These are phyloP conservation scores for Alethe diademata DNA, from an alignment of 2,113 vertebrate genomes.

Conservation along the genomic window DNA sequence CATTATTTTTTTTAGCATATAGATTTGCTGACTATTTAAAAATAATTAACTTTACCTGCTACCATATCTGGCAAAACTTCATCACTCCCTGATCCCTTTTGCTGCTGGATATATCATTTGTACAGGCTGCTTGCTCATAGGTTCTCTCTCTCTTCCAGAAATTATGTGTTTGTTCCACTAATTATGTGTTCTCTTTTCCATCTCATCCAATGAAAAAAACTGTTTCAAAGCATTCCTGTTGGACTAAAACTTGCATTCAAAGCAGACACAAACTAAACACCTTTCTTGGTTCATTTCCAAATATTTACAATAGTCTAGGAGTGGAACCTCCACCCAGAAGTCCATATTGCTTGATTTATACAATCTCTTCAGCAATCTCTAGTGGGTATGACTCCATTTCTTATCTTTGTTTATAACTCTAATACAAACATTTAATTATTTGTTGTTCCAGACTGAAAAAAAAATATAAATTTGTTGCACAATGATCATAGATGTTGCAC, in stretches of 20 bases:
- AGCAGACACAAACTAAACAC: conserved; percentile 26
- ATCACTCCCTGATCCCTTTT: neutral
- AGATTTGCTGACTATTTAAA: neutral
- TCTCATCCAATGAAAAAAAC: neutral
- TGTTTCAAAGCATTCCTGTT: neutral
- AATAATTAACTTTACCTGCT: neutral
- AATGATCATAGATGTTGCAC: neutral
- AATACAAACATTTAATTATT: neutral
- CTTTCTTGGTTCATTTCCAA: conserved; percentile 1
- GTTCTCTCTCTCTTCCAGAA: neutral
- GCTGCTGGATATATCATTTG: neutral
- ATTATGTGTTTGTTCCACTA: neutral
- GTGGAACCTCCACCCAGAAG: neutral
- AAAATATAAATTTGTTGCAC: neutral
- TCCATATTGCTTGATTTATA: neutral
- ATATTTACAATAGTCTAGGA: neutral
- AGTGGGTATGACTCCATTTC: neutral
- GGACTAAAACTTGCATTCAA: neutral
- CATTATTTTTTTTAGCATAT: neutral
- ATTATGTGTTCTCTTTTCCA: neutral
- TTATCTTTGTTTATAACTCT: neutral
- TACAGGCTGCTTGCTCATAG: neutral
- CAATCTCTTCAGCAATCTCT: neutral
- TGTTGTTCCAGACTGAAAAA: neutral
- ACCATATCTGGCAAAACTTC: neutral